Conservation (phyloP, 2,797 vertebrate genomes). For the Cirrhinus molitorella region DNA sequence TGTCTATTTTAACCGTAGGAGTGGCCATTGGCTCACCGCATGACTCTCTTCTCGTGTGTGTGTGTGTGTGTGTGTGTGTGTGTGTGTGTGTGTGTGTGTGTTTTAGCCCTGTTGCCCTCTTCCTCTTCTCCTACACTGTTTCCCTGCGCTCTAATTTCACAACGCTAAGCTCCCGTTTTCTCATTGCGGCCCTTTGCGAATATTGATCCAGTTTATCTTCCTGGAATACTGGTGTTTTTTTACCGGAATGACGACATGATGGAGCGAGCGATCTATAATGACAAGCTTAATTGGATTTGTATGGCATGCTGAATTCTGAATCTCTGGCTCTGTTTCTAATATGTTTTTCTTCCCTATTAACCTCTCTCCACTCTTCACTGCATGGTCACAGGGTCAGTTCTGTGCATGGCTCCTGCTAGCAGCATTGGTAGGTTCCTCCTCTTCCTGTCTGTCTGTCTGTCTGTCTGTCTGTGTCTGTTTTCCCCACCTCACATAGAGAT, state of each 20-base stretch:
- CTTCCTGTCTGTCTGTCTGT: slow-evolving; percentile 61
- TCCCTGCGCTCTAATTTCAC: slow-evolving; percentile 41
- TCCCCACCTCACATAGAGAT: slow-evolving; percentile 35
- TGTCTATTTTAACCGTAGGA: slow-evolving; percentile 31
- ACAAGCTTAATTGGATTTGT: slow-evolving; percentile 49
- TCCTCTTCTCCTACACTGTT: slow-evolving; percentile 21
- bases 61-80: background rate
- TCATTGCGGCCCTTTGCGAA: slow-evolving; percentile 15
- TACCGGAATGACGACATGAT: slow-evolving; percentile 28
- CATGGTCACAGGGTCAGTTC: slow-evolving; percentile 95
- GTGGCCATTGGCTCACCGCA: slow-evolving; percentile 20
- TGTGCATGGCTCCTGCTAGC: slow-evolving; percentile 98
- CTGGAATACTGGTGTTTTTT: slow-evolving; percentile 8
- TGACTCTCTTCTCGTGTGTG: background rate
- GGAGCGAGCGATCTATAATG: slow-evolving; percentile 20
- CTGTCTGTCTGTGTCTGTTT: slow-evolving; percentile 21
- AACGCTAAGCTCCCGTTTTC: slow-evolving; percentile 30
- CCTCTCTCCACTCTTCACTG: slow-evolving; percentile 84
- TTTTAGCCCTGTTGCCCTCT: slow-evolving; percentile 15
- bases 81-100: background rate
- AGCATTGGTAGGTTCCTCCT: slow-evolving; percentile 94
- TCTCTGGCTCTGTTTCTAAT: slow-evolving; percentile 76
- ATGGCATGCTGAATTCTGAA: slow-evolving; percentile 70
- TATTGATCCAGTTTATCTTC: slow-evolving; percentile 37
- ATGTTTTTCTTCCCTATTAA: slow-evolving; percentile 87